These are phyloP conservation scores for Odontamblyopus lacepedii DNA, from an alignment of 2,797 vertebrate genomes.

Conservation along the genomic window DNA sequence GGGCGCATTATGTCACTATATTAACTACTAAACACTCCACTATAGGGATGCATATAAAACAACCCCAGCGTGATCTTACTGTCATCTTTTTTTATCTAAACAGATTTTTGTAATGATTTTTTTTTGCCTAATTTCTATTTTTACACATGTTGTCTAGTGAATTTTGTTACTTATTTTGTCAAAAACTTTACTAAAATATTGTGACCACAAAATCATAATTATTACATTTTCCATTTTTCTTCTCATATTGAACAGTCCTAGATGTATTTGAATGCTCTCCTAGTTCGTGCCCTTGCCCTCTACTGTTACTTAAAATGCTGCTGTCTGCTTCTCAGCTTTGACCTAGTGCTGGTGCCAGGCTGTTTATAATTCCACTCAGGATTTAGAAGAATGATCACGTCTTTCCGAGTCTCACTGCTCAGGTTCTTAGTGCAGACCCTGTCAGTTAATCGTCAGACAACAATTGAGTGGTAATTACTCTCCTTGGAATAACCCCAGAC, in stretches of 20 bases:
- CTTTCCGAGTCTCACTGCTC: conserved; percentile 18
- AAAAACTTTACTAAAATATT: no score
- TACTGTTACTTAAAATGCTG: not conserved
- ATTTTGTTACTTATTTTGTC: no score
- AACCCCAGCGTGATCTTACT: no score
- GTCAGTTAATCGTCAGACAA: conserved; percentile 50
- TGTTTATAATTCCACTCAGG: conserved; percentile 37
- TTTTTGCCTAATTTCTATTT: no score
- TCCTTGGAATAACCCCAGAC: conserved; percentile 33
- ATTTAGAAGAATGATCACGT: conserved; percentile 27
- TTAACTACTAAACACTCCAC: no score
- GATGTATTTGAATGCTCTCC: not conserved
- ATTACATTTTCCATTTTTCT: not conserved
- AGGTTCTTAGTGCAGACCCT: conserved; percentile 18
- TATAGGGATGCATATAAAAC: no score
- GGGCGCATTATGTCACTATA: no score
- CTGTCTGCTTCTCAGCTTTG: not conserved
- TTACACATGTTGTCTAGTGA: no score
- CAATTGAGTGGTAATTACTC: conserved; percentile 43
- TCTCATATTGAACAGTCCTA: not conserved
- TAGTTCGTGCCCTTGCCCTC: not conserved
- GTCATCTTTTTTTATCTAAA: no score
- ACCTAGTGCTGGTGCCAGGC: conserved; percentile 7
- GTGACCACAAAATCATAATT: no score
- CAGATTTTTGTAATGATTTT: no score